phyloP scores from a whole-genome alignment of 2,113 vertebrate species.

The Cottus gobio region DNA sequence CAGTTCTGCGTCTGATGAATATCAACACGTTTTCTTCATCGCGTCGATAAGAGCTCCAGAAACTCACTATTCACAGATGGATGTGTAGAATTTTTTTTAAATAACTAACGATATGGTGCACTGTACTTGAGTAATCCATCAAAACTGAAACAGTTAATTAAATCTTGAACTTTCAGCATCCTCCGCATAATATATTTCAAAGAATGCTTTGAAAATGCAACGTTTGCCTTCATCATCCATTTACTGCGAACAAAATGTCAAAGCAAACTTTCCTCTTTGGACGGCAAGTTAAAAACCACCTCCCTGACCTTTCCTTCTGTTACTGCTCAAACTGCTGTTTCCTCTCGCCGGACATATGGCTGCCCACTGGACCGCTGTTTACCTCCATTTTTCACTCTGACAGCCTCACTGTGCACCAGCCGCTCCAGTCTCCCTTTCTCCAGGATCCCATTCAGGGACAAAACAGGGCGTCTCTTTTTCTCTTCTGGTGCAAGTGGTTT shows the following conservation, averaged over 20 bases:
- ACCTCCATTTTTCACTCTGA: slow-evolving; percentile 80
- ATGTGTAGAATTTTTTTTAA: slow-evolving; percentile 8
- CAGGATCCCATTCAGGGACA: slow-evolving; percentile 41
- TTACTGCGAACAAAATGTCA: slow-evolving; percentile 41
- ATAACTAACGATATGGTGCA: not conserved
- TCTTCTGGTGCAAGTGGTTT: slow-evolving; percentile 45
- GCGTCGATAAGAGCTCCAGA: slow-evolving; percentile 14
- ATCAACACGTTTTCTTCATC: slow-evolving; percentile 31
- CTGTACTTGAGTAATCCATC: slow-evolving; percentile 33
- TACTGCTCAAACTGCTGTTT: slow-evolving; percentile 63
- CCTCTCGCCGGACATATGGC: slow-evolving; percentile 75
- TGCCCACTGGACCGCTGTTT: slow-evolving; percentile 67
- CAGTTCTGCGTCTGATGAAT: not conserved
- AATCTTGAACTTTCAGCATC: slow-evolving; percentile 43
- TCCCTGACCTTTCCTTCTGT: slow-evolving; percentile 70
- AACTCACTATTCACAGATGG: slow-evolving; percentile 17
- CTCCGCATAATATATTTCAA: slow-evolving; percentile 26
- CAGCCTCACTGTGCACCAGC: slow-evolving; percentile 70
- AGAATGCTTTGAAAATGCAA: slow-evolving; percentile 40
- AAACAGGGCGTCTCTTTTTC: slow-evolving; percentile 28
- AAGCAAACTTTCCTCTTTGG: slow-evolving; percentile 51
- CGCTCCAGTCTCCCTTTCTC: slow-evolving; percentile 32
- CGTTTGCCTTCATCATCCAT: slow-evolving; percentile 28
- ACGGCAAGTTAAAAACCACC: slow-evolving; percentile 48
- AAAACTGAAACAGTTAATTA: slow-evolving; percentile 35